Base-by-base conservation (phyloP, 2,888 invertebrate genomes). In the Hipparchia sbordonii region DNA sequence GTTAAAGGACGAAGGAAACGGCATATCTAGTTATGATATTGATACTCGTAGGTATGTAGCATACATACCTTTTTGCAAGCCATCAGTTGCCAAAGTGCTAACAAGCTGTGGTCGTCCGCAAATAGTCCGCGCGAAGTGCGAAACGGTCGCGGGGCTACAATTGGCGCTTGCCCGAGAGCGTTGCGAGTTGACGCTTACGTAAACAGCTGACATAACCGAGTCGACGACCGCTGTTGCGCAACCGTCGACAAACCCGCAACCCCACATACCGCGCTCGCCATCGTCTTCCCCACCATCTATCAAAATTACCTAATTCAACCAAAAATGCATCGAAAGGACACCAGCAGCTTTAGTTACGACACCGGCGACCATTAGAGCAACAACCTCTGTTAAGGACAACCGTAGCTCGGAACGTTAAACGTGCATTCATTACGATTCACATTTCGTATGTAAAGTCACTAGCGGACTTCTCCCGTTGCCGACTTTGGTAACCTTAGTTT, bases 201-300 rank as follows among this genome's bases (percentile, higher is more conserved):
- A 93, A 93, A 85, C 84, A 82, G 84, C 91, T 93, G 93, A 93
- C 92, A 93, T 93, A 93, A 93, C 89, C 90, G 87, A 92, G 93
- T 93, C 93, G 92, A 91, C 91, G 93, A 93, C 93, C 93, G 92
- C 81, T 83, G 86, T 93, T 93, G 92, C 92, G 92, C 91, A 93
- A 93, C 87, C 85, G 83, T 80, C 81, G 83, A 86, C 88, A 83
- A 90, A 90, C 91, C 90, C 86, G 87, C 92, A 91, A 91, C 92
- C 93, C 93, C 82, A 80, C 82, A 78, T 79, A 78, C 85, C 87
- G 82, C 85, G 82, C 85, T 80, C 84, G 82, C 80, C 80, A 75
- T 75, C 75, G 80, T 80, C 80, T 78, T 81, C 86, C 86, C 89
- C 87, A 84, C 88, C 84, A 84, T 77, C 76, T 77, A 79, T 81